A percentile compares a stretch with the other conserved stretches of the same genome.
These are phyloP conservation scores for Borostomias antarcticus DNA, from an alignment of 2,797 vertebrate genomes.

Conservation along the genomic window DNA sequence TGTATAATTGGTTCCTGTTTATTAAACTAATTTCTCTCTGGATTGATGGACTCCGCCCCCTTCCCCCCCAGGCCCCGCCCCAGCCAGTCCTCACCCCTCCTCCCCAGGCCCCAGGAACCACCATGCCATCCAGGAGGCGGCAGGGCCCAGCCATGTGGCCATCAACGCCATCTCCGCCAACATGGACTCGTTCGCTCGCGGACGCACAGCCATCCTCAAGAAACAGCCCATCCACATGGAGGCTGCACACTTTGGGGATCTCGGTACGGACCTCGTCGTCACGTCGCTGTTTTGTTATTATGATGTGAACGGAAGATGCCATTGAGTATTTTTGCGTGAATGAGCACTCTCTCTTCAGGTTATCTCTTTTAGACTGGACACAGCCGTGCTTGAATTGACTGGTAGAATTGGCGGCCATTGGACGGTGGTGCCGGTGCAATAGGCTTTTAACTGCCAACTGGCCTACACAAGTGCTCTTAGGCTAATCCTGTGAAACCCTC, in stretches of 20 bases:
- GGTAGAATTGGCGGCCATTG: constrained; percentile 8
- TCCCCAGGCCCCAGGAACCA: constrained; percentile 85
- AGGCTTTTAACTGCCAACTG: constrained; percentile 15
- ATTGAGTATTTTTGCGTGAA: neutral
- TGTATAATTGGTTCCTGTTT: no score
- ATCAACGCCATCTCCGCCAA: constrained; percentile 98
- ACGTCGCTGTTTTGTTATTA: no score
- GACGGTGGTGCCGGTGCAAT: constrained; percentile 19
- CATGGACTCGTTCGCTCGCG: constrained; percentile 98
- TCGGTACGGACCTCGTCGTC: constrained; percentile 76
- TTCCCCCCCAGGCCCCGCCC: constrained; percentile 60
- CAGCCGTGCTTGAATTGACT: neutral
- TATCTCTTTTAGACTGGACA: neutral
- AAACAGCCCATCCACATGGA: constrained; percentile 99
- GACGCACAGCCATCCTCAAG: constrained; percentile 95
- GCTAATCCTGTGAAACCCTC: constrained; percentile 27
- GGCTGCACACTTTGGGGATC: constrained; percentile 95
- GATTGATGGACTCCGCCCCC: neutral
- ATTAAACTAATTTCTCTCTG: neutral
- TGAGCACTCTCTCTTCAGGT: neutral
- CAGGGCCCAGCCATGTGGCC: constrained; percentile 96
- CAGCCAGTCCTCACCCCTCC: constrained; percentile 82
- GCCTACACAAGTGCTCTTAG: constrained; percentile 1
- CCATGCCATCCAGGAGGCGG: constrained; percentile 92
- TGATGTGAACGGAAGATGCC: neutral